A percentile compares a stretch with the other conserved stretches of the same genome.
phyloP scores from a whole-genome alignment of 2,797 vertebrate species.

The Coranthus polyacanthus region DNA sequence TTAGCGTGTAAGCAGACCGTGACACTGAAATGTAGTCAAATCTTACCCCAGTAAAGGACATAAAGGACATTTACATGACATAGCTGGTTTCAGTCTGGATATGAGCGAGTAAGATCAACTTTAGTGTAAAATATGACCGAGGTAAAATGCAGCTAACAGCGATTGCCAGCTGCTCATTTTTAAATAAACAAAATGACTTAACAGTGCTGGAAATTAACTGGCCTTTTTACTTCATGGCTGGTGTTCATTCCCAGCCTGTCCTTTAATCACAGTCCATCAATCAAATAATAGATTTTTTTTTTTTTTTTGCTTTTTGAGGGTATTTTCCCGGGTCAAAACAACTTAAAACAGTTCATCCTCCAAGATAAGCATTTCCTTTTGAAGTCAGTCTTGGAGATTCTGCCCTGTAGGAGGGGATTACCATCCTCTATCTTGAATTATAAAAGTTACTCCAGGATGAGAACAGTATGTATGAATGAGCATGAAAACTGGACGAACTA shows the following conservation, averaged over 20 bases:
- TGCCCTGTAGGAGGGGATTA: background rate
- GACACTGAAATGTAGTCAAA: too few relatives aligned
- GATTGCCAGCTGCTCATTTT: background rate
- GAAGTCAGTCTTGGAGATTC: too few relatives aligned
- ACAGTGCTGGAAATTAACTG: background rate
- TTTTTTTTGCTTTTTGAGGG: too few relatives aligned
- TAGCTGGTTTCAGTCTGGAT: too few relatives aligned
- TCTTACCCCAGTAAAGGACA: background rate
- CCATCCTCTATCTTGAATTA: background rate
- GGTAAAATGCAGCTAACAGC: background rate
- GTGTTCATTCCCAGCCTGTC: background rate
- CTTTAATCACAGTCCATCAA: too few relatives aligned
- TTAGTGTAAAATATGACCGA: background rate
- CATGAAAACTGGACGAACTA: conserved; percentile 3
- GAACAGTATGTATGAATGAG: background rate
- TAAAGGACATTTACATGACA: background rate
- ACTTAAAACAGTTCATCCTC: background rate
- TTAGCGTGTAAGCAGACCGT: too few relatives aligned
- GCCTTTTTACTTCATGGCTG: conserved; percentile 2
- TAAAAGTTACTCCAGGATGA: conserved; percentile 13
- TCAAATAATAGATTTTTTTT: too few relatives aligned
- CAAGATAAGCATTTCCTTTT: conserved; percentile 8
- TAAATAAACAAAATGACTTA: background rate
- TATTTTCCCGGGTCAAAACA: background rate
- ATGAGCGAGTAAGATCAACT: too few relatives aligned